Percentiles rank a stretch among this genome's conserved stretches.
These are phyloP conservation scores for Epirrhoe tristata DNA, from an alignment of 2,888 invertebrate species.

Conservation along the genomic window DNA sequence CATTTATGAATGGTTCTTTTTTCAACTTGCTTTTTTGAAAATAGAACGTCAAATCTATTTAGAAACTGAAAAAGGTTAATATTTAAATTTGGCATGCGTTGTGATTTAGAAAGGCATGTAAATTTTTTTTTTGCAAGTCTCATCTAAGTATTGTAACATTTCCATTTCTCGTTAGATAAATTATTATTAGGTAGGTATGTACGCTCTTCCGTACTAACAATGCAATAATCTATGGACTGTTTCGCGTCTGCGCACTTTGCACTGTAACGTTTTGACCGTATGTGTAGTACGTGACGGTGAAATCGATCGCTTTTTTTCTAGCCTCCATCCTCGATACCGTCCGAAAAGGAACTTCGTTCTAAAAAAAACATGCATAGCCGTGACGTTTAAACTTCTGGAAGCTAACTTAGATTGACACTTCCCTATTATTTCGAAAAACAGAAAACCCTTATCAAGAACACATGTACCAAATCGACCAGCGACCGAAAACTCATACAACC, in stretches of 20 bases:
- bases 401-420: conserved; percentile 62
- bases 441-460: conserved; percentile 59
- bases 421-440: conserved; percentile 57
- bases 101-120: no score
- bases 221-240: no score
- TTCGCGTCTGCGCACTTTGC: no score
- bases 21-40: conserved; percentile 17
- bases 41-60: conserved; percentile 1
- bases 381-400: conserved; percentile 38
- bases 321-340: no score
- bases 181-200: no score
- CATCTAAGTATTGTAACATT: no score
- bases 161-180: no score
- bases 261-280: no score
- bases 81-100: not conserved
- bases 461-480: conserved; percentile 69
- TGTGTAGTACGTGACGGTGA: no score
- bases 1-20: conserved; percentile 39
- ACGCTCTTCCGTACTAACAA: no score
- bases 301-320: no score
- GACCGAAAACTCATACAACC: conserved; percentile 63
- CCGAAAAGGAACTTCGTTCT: not conserved
- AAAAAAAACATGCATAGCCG: not conserved
- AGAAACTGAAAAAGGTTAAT: not conserved
- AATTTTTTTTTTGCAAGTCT: no score